Evolutionary conservation across 1,140 invertebrate genomes (phyloP).

Genomic region (Luehdorfia chinensis): DNA sequence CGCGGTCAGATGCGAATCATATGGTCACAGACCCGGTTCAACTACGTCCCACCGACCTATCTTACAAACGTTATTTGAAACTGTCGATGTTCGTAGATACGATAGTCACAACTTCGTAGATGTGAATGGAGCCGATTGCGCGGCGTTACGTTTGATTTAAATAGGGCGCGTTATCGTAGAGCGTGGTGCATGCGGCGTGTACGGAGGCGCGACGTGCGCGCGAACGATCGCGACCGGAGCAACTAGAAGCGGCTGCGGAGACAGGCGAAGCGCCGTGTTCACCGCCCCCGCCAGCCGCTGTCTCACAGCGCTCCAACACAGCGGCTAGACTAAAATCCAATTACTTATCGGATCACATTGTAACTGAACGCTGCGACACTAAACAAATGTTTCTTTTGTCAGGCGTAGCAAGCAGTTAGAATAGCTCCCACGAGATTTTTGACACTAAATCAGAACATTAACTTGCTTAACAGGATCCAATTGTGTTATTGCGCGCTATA

Average conservation of each 20-base stretch:
- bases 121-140: constrained; percentile 36
- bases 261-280: constrained; percentile 21
- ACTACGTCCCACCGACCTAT: constrained; percentile 25
- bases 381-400: constrained; percentile 44
- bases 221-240: constrained; percentile 43
- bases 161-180: constrained; percentile 60
- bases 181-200: constrained; percentile 22
- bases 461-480: constrained; percentile 12
- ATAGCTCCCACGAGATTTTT: constrained; percentile 57
- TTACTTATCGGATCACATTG: constrained; percentile 61
- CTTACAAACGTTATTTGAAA: constrained; percentile 12
- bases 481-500: constrained; percentile 13
- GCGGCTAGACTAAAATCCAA: constrained; percentile 51
- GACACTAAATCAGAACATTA: constrained; percentile 38
- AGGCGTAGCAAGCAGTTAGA: constrained; percentile 30
- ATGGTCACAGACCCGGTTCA: constrained; percentile 62
- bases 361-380: constrained; percentile 40
- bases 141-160: constrained; percentile 43
- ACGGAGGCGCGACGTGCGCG: constrained; percentile 47
- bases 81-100: constrained; percentile 5
- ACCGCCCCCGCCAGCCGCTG: constrained; percentile 37
- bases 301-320: constrained; percentile 25
- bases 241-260: constrained; percentile 47
- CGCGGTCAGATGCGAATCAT: constrained; percentile 53
- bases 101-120: constrained; percentile 1